Percentiles rank a stretch among this genome's conserved stretches.
phyloP scores from a whole-genome alignment of 2,113 vertebrate species.

The Laticauda colubrina region DNA sequence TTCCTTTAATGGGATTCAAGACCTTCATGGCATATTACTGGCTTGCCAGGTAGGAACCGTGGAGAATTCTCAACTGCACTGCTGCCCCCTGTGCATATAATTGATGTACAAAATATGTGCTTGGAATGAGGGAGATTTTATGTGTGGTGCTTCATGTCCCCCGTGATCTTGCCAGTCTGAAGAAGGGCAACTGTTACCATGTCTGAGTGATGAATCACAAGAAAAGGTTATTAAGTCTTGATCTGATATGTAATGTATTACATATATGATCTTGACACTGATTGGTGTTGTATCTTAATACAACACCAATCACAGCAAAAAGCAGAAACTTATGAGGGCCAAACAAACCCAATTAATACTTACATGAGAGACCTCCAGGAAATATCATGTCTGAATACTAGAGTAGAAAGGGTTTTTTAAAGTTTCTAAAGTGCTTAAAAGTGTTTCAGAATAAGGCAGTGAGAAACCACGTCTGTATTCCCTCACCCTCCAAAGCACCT shows the following conservation, averaged over 20 bases:
- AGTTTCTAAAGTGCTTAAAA: neutral
- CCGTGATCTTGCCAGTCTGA: neutral
- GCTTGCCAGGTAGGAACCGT: constrained; percentile 53
- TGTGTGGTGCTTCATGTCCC: neutral
- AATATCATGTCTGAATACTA: neutral
- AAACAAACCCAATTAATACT: neutral
- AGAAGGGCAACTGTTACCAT: neutral
- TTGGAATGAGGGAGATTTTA: neutral
- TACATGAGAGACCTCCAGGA: neutral
- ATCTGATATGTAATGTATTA: neutral
- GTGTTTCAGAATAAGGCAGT: neutral
- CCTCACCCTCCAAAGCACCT: neutral
- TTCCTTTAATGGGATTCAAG: constrained; percentile 65
- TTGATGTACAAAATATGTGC: neutral
- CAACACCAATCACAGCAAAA: neutral
- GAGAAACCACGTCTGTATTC: neutral
- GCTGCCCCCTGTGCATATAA: neutral
- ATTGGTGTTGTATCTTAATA: neutral
- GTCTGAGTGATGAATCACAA: neutral
- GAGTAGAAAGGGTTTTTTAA: neutral
- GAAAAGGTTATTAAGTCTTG: neutral
- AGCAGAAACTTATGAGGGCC: neutral
- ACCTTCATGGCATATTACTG: constrained; percentile 59
- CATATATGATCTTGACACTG: neutral
- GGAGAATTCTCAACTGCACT: neutral